Base-by-base conservation (phyloP, 2,888 invertebrate species). In the Eupithecia tripunctaria region DNA sequence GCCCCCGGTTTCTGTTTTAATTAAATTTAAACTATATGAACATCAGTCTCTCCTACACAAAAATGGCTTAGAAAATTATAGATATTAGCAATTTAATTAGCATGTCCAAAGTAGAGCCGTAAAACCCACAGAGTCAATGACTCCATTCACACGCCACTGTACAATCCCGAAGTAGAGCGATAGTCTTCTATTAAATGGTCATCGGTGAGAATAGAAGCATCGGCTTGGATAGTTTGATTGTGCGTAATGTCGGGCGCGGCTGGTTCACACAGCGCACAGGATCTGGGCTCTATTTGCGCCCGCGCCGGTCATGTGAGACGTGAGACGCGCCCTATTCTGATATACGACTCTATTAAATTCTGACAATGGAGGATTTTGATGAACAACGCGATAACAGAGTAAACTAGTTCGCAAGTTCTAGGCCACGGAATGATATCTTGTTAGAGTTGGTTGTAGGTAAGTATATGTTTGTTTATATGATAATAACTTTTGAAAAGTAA, bases 261-360 rank as follows among this genome's bases (percentile, higher is more conserved):
- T 81, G 82, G 87, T 88, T 91, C 91, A 88, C 89, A 89, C 89
- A 88, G 81, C 80, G 84, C 85, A 90, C 91, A 93, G 94, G 94
- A 94, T 93, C 92, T 93, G 92, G 91, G 94, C 92, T 92, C 93
- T 89, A 93, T 93, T 93, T 91, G 90, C 90, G 90, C 85, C 80
- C 81, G 89, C 88, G 88, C 79, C 85, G 86, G 79, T 91, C 90
- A 88, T 87, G 87, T 88, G 90, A 88, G 85, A 85, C 90, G 89
- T 25, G 73, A 76, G 79, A 82, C 91, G 82, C 89, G 85, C 92
- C 92, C 86, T 82, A 78, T 78, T 81, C 79, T 82, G 82, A 86
- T 84, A 85, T 85, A 84, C 85, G 79, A 82, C 79, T 77, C 74
- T 78, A 78, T 80, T 77, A 74, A 75, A 73, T 73, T 36, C 74